Evolutionary conservation across 53 echinoderm and acorn worm species (phyloP), one percentile per base, ranked within the genome.

Genomic region (Henricia sp.): DNA sequence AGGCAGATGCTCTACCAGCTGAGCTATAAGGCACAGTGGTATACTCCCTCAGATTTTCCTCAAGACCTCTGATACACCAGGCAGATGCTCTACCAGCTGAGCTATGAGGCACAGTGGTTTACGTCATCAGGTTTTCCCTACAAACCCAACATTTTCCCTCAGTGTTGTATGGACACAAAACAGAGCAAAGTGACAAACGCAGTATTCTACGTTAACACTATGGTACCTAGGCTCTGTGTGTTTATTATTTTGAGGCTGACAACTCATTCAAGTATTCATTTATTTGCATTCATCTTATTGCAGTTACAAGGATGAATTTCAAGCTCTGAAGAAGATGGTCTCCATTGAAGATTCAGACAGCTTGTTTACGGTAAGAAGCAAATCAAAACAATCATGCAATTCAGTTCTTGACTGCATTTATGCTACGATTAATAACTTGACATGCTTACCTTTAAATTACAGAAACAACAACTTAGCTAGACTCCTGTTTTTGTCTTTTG

Each of bases 221-320:
- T n/a, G n/a, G n/a, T n/a, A n/a, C n/a, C 6, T 28, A 4, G 0
- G 16, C 27, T 32, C 23, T 46, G 26, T 51, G 10, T 72, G 1
- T 72, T 19, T 20, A 43, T 72, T 3, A 3, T 50, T 16, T 37
- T 10, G 14, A 40, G 38, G 5, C 20, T 32, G 27, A 32, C 16
- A 13, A 9, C 17, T 74, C 26, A 56, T 0, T 43, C 53, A 75
- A 26, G 1, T 1, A 36, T 65, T 37, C 68, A 38, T 66, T 54
- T 60, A 9, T 50, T 50, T 74, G 33, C 9, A 29, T 50, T 29
- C 54, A 44, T 3, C 29, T 74, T 66, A 29, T 23, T 87, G 23
- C 58, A 95, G 95, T 43, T 95, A 92, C 83, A 89, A 77, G 41
- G 70, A 71, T 24, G 95, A 90, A 67, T 95, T 82, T 43, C 90